Evolutionary conservation across 2,888 invertebrate genomes (phyloP).

Genomic region (Andricus quercusramuli): DNA sequence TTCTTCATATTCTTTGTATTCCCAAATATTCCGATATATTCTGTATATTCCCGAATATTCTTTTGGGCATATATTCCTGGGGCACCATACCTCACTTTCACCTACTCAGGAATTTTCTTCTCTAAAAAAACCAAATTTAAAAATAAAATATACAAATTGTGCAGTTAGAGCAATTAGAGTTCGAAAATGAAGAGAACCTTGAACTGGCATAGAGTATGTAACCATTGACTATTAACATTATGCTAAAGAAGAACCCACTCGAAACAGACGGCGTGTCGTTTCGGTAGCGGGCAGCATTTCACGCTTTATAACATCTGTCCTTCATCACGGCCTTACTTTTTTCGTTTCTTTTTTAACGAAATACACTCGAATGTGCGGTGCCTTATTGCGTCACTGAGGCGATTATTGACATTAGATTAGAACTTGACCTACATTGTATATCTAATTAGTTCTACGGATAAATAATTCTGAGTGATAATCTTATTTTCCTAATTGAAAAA

Average conservation of each 20-base stretch:
- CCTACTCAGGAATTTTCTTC: no score
- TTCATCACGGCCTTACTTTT: slow-evolving; percentile 15
- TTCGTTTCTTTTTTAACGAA: slow-evolving; percentile 1
- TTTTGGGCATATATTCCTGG: no score
- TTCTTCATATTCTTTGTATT: no score
- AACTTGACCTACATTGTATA: neutral
- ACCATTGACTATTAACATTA: slow-evolving; percentile 61
- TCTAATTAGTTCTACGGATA: neutral
- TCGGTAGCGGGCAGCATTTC: slow-evolving; percentile 17
- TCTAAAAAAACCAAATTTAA: neutral
- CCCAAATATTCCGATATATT: no score
- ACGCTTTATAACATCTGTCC: slow-evolving; percentile 31
- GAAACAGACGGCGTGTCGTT: slow-evolving; percentile 26
- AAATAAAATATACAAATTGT: slow-evolving; percentile 11
- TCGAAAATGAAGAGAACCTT: slow-evolving; percentile 57
- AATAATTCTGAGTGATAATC: no score
- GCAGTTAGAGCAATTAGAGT: slow-evolving; percentile 45
- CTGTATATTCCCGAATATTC: no score
- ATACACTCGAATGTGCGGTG: neutral
- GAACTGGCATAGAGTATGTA: slow-evolving; percentile 62
- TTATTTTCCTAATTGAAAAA: no score
- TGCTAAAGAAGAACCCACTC: slow-evolving; percentile 23
- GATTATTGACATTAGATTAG: slow-evolving; percentile 4
- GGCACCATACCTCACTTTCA: no score
- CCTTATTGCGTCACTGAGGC: neutral